These are phyloP conservation scores for Periophthalmus modestus DNA, from an alignment of 2,113 vertebrate species.

Conservation along the genomic window DNA sequence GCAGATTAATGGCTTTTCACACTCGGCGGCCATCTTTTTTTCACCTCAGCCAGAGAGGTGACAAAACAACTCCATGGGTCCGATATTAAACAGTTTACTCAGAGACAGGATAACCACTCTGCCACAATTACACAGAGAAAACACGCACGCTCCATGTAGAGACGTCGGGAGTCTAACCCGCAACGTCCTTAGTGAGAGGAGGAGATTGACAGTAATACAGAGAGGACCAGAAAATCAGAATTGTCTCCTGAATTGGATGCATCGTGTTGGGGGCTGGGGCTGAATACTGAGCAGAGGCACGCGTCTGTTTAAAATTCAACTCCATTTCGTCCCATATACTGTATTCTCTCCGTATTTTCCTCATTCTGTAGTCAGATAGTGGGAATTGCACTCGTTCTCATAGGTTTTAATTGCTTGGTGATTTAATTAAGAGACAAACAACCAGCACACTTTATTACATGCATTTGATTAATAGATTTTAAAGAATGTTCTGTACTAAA, in stretches of 20 bases:
- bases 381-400: neutral
- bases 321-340: neutral
- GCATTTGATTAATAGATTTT: too few species aligned
- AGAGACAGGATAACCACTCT: neutral
- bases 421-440: too few species aligned
- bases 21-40: constrained; percentile 45
- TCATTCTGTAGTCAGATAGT: neutral
- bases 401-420: neutral
- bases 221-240: neutral
- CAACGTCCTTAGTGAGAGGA: too few species aligned
- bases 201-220: too few species aligned
- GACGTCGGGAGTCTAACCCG: too few species aligned
- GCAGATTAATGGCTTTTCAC: constrained; percentile 63
- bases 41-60: constrained; percentile 60
- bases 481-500: too few species aligned
- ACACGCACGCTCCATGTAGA: neutral
- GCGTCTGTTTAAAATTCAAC: constrained; percentile 2
- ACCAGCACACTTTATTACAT: too few species aligned
- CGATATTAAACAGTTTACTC: constrained; percentile 1
- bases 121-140: too few species aligned
- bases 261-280: neutral
- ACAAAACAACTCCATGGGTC: constrained; percentile 18
- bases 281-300: constrained; percentile 2
- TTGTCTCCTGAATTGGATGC: neutral
- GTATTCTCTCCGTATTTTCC: neutral